These are phyloP conservation scores for Ibidorhyncha struthersii DNA, from an alignment of 2,113 vertebrate genomes.

Conservation along the genomic window DNA sequence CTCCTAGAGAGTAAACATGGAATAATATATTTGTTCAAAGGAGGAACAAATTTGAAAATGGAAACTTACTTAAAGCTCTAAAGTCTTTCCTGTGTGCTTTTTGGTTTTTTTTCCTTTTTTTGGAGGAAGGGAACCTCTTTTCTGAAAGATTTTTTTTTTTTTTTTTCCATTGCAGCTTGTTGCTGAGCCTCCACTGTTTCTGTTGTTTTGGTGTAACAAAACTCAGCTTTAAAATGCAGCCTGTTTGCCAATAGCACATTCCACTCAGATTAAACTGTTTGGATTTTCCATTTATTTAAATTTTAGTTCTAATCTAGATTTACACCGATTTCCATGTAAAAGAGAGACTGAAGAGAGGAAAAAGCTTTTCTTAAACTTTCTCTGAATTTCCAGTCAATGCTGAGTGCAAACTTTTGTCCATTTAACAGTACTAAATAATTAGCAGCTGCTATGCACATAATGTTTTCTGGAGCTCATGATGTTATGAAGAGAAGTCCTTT, in stretches of 20 bases:
- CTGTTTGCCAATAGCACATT: constrained; percentile 41
- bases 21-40: background rate
- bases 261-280: constrained; percentile 8
- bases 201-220: constrained; percentile 24
- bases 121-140: background rate
- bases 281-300: constrained; percentile 20
- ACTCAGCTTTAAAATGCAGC: constrained; percentile 20
- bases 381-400: background rate
- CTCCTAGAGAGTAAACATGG: background rate
- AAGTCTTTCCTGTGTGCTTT: background rate
- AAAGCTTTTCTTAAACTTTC: background rate
- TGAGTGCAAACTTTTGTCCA: background rate
- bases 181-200: background rate
- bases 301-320: background rate
- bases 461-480: background rate
- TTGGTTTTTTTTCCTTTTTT: background rate
- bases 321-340: background rate
- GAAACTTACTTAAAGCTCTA: background rate
- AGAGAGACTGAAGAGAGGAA: background rate
- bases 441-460: background rate
- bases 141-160: background rate
- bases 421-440: background rate
- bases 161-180: constrained; percentile 9
- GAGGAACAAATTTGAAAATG: background rate
- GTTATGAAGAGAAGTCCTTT: background rate